A percentile compares a stretch with the other conserved stretches of the same genome.
These are phyloP conservation scores for Scaptomyza flava DNA, from an alignment of 2,888 invertebrate species.

Conservation along the genomic window DNA sequence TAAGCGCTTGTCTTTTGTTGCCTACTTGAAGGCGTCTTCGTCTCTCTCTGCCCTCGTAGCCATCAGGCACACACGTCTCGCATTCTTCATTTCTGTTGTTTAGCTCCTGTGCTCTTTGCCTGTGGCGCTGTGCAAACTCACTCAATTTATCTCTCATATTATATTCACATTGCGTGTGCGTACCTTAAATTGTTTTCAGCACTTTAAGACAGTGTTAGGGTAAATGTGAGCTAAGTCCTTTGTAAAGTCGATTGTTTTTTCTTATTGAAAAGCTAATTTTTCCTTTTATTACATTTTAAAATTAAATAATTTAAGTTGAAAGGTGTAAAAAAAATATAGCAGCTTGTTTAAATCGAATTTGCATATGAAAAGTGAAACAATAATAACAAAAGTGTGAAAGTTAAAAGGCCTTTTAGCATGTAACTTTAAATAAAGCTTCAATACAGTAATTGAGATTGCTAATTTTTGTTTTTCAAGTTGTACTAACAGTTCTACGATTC, in stretches of 20 bases:
- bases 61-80: not conserved
- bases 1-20: constrained; percentile 62
- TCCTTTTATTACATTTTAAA: not conserved
- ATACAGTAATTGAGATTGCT: too few species aligned
- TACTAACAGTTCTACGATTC: not conserved
- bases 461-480: not conserved
- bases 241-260: constrained; percentile 36
- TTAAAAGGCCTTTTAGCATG: too few species aligned
- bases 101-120: not conserved
- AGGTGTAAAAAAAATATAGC: not conserved
- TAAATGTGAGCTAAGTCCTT: constrained; percentile 28
- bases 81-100: not conserved
- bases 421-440: too few species aligned
- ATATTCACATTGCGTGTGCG: constrained; percentile 67
- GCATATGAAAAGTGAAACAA: too few species aligned
- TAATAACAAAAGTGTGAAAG: too few species aligned
- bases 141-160: constrained; percentile 66
- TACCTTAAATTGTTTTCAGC: constrained; percentile 58
- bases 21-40: constrained; percentile 55
- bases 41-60: not conserved
- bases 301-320: not conserved
- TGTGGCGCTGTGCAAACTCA: constrained; percentile 44
- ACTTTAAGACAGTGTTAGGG: constrained; percentile 37
- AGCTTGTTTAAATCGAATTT: too few species aligned
- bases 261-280: constrained; percentile 22